phyloP scores from a whole-genome alignment of 2,888 invertebrate species.

The Balanococcus diminutus region DNA sequence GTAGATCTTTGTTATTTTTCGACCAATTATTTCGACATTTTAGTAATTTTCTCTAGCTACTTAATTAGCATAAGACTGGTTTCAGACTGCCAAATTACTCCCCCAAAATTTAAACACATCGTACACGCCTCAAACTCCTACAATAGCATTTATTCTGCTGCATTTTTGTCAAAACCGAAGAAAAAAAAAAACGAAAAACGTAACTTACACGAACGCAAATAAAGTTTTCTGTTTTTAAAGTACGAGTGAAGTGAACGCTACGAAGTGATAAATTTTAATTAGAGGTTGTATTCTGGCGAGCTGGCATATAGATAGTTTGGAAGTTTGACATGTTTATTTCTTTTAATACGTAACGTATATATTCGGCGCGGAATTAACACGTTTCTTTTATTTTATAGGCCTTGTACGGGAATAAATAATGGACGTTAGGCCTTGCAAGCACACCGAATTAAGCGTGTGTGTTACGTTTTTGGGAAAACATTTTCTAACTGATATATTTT shows the following conservation, averaged over 20 bases:
- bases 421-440: not conserved
- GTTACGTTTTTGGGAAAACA: not conserved
- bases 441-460: not conserved
- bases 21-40: not conserved
- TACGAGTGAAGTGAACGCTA: not conserved
- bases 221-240: slow-evolving; percentile 2
- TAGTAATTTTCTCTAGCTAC: not conserved
- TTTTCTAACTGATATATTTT: slow-evolving; percentile 1
- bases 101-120: not conserved
- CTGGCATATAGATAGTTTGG: slow-evolving; percentile 24
- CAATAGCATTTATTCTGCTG: not conserved
- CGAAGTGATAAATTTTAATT: slow-evolving; percentile 48
- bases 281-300: slow-evolving; percentile 25
- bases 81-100: not conserved
- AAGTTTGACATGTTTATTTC: slow-evolving; percentile 44
- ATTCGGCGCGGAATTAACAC: slow-evolving; percentile 39
- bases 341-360: slow-evolving; percentile 28
- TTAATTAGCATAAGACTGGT: not conserved
- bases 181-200: not conserved
- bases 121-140: not conserved
- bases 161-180: not conserved
- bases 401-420: slow-evolving; percentile 33
- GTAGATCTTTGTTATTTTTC: not conserved
- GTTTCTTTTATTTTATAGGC: slow-evolving; percentile 40
- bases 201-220: not conserved